Conservation (phyloP, 2,797 vertebrate genomes). For the Lacerta viridis region DNA sequence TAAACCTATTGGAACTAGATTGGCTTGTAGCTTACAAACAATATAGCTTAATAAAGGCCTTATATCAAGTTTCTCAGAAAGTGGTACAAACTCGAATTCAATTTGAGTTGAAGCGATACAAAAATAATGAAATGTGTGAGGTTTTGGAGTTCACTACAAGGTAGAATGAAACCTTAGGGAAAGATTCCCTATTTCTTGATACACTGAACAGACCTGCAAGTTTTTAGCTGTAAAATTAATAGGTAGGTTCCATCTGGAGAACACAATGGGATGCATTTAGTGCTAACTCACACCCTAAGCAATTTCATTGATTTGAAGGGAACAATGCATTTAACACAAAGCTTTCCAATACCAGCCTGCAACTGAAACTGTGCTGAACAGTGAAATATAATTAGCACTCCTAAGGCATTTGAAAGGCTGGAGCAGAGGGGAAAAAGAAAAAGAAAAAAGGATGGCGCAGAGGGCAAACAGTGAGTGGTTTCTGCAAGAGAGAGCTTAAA, state of each 20-base stretch:
- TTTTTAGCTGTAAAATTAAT: not conserved
- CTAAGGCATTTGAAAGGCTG: constrained; percentile 9
- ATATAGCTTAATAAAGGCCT: not conserved
- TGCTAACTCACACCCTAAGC: constrained; percentile 7
- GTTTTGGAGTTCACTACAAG: not conserved
- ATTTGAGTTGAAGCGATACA: not conserved
- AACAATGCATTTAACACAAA: not conserved
- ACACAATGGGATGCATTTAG: constrained; percentile 20
- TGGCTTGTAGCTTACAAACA: not conserved
- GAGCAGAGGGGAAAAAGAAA: not conserved
- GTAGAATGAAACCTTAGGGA: not conserved
- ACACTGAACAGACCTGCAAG: not conserved
- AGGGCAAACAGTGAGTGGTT: not conserved
- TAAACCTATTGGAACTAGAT: constrained; percentile 7
- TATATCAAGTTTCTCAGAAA: constrained; percentile 18
- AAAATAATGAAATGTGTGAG: not conserved
- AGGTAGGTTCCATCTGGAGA: not conserved
- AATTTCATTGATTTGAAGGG: constrained; percentile 16
- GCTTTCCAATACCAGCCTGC: not conserved
- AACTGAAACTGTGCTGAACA: not conserved
- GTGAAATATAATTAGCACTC: constrained; percentile 13
- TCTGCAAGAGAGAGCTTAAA: constrained; percentile 11
- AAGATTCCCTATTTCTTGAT: not conserved
- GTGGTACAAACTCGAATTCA: not conserved
- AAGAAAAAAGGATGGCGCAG: not conserved